Conservation (phyloP, 2,888 invertebrate species). For the Drosophila kokeensis region DNA sequence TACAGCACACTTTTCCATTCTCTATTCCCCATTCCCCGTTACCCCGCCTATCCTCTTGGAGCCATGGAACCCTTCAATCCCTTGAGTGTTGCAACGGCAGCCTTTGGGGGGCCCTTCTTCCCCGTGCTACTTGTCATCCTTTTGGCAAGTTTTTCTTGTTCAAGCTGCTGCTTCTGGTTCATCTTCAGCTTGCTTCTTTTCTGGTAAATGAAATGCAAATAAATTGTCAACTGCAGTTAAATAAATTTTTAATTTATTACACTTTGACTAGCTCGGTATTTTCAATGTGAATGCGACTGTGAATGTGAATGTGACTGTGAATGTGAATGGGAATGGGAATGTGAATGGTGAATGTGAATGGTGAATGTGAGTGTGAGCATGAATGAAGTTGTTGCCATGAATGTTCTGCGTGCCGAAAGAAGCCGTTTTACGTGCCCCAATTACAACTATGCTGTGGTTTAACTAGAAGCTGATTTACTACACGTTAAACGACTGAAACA, state of each 20-base stretch:
- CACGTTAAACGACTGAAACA: not conserved
- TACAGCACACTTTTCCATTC: not conserved
- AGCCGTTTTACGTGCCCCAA: constrained; percentile 4
- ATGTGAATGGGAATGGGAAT: constrained; percentile 10
- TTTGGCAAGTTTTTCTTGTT: constrained; percentile 52
- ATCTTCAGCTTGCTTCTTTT: constrained; percentile 45
- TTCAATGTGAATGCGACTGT: constrained; percentile 25
- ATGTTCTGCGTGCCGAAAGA: constrained; percentile 23
- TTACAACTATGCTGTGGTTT: not conserved
- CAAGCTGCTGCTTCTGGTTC: constrained; percentile 2
- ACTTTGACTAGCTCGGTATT: constrained; percentile 55
- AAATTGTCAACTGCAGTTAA: constrained; percentile 80
- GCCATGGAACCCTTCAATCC: constrained; percentile 1
- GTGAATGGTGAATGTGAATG: constrained; percentile 23
- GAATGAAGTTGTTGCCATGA: constrained; percentile 12
- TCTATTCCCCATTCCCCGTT: not conserved
- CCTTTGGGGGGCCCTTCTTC: constrained; percentile 39
- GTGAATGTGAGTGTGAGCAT: constrained; percentile 3
- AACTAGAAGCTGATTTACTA: too few species aligned
- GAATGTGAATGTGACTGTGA: constrained; percentile 10
- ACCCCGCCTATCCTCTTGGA: not conserved
- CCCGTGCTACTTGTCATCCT: constrained; percentile 28
- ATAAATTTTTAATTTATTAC: constrained; percentile 80
- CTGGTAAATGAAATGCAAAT: constrained; percentile 81
- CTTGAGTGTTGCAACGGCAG: constrained; percentile 6